A percentile compares a stretch with the other conserved stretches of the same genome.
These are phyloP conservation scores for Drosophila mayri DNA, from an alignment of 1,140 invertebrate genomes.

Conservation along the genomic window DNA sequence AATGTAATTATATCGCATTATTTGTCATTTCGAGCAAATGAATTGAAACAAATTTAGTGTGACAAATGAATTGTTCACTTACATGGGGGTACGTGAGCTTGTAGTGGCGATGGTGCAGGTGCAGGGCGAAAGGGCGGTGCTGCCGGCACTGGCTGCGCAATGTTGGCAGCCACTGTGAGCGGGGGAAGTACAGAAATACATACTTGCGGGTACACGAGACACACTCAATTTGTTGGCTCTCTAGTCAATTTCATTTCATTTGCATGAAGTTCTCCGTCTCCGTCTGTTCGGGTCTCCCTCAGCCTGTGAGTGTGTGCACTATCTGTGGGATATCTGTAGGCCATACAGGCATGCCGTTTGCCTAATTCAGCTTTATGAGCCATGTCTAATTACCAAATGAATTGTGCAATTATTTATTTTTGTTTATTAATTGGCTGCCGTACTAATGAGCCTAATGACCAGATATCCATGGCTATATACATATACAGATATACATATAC, in stretches of 20 bases:
- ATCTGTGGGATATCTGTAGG: conserved; percentile 51
- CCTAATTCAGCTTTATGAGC: conserved; percentile 81
- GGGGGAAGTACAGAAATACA: conserved; percentile 37
- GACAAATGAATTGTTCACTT: conserved; percentile 82
- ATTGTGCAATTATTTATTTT: conserved; percentile 84
- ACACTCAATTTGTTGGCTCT: conserved; percentile 76
- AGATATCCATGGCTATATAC: conserved; percentile 24
- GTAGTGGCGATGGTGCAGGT: conserved; percentile 11
- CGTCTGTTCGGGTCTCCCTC: conserved; percentile 16
- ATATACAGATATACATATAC: background rate
- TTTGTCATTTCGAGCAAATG: conserved; percentile 84
- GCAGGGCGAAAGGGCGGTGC: background rate
- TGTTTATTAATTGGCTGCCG: conserved; percentile 80
- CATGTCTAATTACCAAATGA: conserved; percentile 84
- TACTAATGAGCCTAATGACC: conserved; percentile 72
- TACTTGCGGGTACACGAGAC: conserved; percentile 30
- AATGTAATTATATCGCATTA: conserved; percentile 82
- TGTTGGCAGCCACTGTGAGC: conserved; percentile 36
- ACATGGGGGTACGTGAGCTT: conserved; percentile 15
- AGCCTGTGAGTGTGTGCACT: conserved; percentile 12
- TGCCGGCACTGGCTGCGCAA: conserved; percentile 6
- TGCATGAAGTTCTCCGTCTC: conserved; percentile 59
- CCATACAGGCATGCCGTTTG: conserved; percentile 65
- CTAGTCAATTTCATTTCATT: conserved; percentile 82
- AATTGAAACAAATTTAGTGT: conserved; percentile 85